Evolutionary conservation across 2,797 vertebrate species (phyloP), one percentile per base, ranked within the genome.

Genomic region (Myiotriccus ornatus): DNA sequence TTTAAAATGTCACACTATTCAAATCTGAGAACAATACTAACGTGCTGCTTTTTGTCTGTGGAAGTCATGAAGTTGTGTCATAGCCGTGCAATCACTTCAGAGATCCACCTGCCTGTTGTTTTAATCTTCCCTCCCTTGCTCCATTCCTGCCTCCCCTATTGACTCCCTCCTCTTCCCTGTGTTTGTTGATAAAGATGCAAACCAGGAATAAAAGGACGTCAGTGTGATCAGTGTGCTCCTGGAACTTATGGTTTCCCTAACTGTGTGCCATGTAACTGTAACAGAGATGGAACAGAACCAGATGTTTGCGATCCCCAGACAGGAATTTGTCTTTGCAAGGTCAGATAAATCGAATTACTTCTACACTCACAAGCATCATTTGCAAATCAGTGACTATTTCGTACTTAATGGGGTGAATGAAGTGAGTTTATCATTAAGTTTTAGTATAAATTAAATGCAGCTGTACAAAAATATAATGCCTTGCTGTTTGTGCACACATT

Each of bases 311-410:
- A 99, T 97, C 98, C 98, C 2, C 95, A 97, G 73, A 99, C 98
- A 2, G 99, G 98, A 65, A 94, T 86, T 92, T 99, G 99, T 94
- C 98, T 99, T 92, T 99, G 99, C 97, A 99, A 99, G 98, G 99
- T 99, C 95, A 97, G 97, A 89, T 35, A 27, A 67, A 81, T 79
- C 20, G 9, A 52, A 87, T 94, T 88, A 68, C 30, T 96, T 94
- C 74, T 90, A 70, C 41, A 39, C 93, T 94, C 87, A 79, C 32
- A 73, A 83, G 67, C 79, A 52, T 46, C 0, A 0, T 91, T 89
- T 87, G n/a, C 50, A 37, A 14, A 3, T 85, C 85, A 56, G 59
- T 89, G 57, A 39, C 59, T 84, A 17, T 71, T 91, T 84, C 0
- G 0, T 57, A 56, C 56, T 59, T 78, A 75, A 80, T 49, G 30